Evolutionary conservation across 2,888 invertebrate species (phyloP), one percentile per base, ranked within the genome.

Genomic region (Drosophila paramelanica): DNA sequence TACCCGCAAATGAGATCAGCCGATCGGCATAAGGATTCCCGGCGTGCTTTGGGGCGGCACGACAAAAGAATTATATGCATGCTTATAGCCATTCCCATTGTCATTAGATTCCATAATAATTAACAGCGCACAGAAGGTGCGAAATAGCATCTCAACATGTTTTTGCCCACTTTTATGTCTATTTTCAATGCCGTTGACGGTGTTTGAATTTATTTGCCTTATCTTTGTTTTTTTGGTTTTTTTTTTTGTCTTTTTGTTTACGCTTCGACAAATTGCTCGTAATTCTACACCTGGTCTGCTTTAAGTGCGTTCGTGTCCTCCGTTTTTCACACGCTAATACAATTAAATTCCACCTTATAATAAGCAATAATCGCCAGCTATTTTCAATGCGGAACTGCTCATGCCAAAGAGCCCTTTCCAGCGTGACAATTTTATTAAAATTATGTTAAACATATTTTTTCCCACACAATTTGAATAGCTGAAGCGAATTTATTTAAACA

Each of bases 261-360:
- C 72, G 76, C 73, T 76, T 73, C 68, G 60, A 70, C 76, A 76
- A 76, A 76, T 76, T 72, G 64, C 62, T 38, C 60, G 60, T 72
- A 64, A 75, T 75, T 67, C 72, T 39, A 72, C 58, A 61, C 25
- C 58, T 76, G 64, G 52, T 55, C 67, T 47, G 43, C 72, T 67
- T 72, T 67, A 76, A 76, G 76, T 75, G 67, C 75, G 67, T 67
- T 58, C 55, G 72, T 65, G 72, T 76, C 72, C 72, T 71, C 72
- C 20, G 62, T 45, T 76, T 72, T 67, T 76, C 75, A 76, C 75
- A 76, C 75, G 76, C 76, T 8, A 75, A 64, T 55, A 64, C 45
- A 61, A 65, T 49, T 67, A 45, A 51, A 76, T 76, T 67, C 76
- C 67, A 60, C 36, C 76, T 60, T 62, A 72, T 76, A 76, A 76